Evolutionary conservation across 2,888 invertebrate genomes (phyloP).

Genomic region (Cylindroiulus punctatus): DNA sequence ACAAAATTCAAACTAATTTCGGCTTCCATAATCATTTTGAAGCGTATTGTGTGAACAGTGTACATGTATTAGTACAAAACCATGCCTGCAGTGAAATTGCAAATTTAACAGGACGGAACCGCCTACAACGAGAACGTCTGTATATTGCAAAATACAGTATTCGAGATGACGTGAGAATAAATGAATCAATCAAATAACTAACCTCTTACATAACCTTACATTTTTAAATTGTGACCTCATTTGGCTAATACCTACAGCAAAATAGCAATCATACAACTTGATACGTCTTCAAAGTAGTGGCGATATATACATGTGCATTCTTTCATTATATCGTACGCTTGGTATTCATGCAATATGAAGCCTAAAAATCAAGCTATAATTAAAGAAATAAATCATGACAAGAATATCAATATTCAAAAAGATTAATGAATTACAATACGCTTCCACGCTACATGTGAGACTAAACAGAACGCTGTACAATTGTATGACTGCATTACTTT

Average conservation of each 20-base stretch:
- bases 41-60: no score
- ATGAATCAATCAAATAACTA: slow-evolving; percentile 7
- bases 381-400: neutral
- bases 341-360: neutral
- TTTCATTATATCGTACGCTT: neutral
- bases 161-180: neutral
- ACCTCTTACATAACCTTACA: neutral
- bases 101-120: neutral
- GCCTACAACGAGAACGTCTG: neutral
- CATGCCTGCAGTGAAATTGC: neutral
- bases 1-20: no score
- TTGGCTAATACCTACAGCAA: no score
- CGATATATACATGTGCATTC: neutral
- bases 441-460: no score
- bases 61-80: no score
- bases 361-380: neutral
- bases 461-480: no score
- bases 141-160: neutral
- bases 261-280: neutral
- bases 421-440: no score
- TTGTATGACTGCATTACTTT: no score
- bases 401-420: no score
- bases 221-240: neutral
- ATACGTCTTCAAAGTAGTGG: no score
- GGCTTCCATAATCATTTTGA: no score